Evolutionary conservation across 2,113 vertebrate genomes (phyloP).

Genomic region (Coregonus clupeaformis): DNA sequence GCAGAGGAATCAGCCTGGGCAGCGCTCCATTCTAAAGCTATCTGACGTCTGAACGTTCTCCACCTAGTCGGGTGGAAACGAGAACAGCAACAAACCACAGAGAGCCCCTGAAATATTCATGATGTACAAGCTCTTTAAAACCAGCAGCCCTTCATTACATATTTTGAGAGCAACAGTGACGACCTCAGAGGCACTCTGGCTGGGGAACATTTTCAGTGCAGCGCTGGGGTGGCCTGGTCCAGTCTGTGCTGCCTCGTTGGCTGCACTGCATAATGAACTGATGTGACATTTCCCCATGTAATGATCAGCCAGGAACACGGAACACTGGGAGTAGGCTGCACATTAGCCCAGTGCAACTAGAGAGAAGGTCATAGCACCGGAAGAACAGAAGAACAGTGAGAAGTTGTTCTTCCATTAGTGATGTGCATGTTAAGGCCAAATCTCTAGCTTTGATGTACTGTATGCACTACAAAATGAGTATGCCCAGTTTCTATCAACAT

Average conservation of each 20-base stretch:
- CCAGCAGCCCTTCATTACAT: neutral
- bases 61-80: neutral
- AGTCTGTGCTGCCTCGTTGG: neutral
- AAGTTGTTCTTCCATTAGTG: neutral
- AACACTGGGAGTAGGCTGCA: neutral
- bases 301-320: neutral
- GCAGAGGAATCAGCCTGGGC: neutral
- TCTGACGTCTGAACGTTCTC: neutral
- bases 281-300: neutral
- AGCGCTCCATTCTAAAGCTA: neutral
- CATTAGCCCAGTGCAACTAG: neutral
- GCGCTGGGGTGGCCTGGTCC: neutral
- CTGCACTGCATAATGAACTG: neutral
- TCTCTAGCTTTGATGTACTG: neutral
- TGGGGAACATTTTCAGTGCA: neutral
- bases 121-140: constrained; percentile 12
- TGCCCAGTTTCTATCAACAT: neutral
- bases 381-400: neutral
- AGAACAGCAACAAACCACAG: constrained; percentile 1
- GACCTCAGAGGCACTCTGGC: neutral
- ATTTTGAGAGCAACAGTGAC: neutral
- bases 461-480: neutral
- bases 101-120: constrained; percentile 21
- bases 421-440: neutral
- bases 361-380: neutral